Base-by-base conservation (phyloP, 37 sponge, comb jelly and placozoan species). In the Axinella damicornis region DNA sequence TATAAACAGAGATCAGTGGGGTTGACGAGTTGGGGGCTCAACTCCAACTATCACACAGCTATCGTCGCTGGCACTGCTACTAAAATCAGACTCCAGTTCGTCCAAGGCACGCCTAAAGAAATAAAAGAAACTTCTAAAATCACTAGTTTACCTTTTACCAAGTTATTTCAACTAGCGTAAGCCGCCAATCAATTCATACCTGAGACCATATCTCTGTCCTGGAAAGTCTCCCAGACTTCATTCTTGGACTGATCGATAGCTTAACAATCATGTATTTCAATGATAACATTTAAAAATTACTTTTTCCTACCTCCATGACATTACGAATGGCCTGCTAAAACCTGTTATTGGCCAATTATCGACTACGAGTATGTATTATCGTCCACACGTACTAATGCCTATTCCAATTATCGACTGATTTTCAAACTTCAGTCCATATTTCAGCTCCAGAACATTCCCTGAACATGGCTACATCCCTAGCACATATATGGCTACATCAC, bases 221-320 rank as follows among this genome's bases (percentile, higher is more conserved):
- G 27, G 62, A 61, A 61, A 12, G 14, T 25, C 62, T 61, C 62
- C 62, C 62, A 61, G 62, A 61, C 62, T 61, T 61, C 62, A 61
- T 61, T 61, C 62, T 61, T 61, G 62, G 62, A 61, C 62, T 14
- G 62, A 61, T 61, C 62, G 62, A 61, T 61, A 61, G 62, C 5
- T 5, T 14, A 61, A 61, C 4, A 25, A 6, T 4, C 12, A 61
- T 12, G 13, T 12, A 61, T 61, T 61, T 61, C 12, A 61, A 14
- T 61, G 62, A 28, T 14, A 61, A 4, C n/a, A 14, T 61, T 61
- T 61, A 5, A 61, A 61, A 28, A 61, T 61, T 61, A 12, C 62
- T 61, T 61, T 6, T 61, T 46, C 27, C 5, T 61, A 61, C 2
- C n/a, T 5, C 14, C 5, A 14, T 61, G 12, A 14, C 12, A 14